Evolutionary conservation across 2,113 vertebrate species (phyloP).

Genomic region (Plectropomus leopardus): DNA sequence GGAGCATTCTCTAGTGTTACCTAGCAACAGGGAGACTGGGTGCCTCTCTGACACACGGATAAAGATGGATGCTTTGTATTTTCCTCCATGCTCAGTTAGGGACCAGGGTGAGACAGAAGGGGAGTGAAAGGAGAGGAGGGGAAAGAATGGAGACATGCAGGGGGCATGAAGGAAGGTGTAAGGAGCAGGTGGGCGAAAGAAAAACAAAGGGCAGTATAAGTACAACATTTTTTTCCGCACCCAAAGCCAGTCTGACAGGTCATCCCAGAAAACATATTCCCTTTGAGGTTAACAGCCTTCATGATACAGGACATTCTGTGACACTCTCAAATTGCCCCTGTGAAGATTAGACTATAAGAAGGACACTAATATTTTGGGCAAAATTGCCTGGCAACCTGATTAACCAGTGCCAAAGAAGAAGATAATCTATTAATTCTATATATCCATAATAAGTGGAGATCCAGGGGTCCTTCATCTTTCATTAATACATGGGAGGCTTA

Average conservation of each 20-base stretch:
- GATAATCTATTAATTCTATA: background rate
- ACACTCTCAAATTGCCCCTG: slow-evolving; percentile 12
- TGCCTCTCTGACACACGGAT: slow-evolving; percentile 79
- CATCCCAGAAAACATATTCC: slow-evolving; percentile 35
- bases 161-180: slow-evolving; percentile 35
- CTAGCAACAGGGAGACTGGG: slow-evolving; percentile 87
- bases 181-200: slow-evolving; percentile 4
- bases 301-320: background rate
- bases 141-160: slow-evolving; percentile 47
- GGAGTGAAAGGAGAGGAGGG: slow-evolving; percentile 50
- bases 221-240: background rate
- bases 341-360: slow-evolving; percentile 8
- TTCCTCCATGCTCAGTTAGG: slow-evolving; percentile 74
- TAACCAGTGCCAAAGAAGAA: slow-evolving; percentile 6
- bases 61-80: slow-evolving; percentile 84
- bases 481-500: background rate
- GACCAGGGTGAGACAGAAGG: slow-evolving; percentile 65
- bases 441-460: background rate
- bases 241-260: background rate
- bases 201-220: slow-evolving; percentile 17
- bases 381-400: background rate
- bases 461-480: background rate
- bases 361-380: slow-evolving; percentile 9
- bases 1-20: slow-evolving; percentile 85
- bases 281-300: slow-evolving; percentile 32